Evolutionary conservation across 2,113 vertebrate species (phyloP).

Genomic region (Platycercus adscitus): DNA sequence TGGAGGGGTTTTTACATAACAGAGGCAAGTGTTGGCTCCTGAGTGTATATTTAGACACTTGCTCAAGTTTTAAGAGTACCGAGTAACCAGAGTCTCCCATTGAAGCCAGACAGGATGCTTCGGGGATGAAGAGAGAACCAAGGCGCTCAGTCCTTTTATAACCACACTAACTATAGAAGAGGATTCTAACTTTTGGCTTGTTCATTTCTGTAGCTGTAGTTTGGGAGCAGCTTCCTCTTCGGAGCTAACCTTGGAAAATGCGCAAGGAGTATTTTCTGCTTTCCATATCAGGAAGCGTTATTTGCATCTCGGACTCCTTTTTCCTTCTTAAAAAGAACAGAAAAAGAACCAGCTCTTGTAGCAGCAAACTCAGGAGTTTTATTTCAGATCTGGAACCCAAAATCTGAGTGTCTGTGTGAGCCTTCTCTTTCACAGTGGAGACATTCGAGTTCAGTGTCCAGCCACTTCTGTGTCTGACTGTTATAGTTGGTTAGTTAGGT

Average conservation of each 20-base stretch:
- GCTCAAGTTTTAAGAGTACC: background rate
- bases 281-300: background rate
- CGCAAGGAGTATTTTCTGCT: background rate
- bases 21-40: background rate
- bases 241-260: background rate
- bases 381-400: background rate
- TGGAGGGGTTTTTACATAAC: background rate
- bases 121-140: background rate
- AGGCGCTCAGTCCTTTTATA: background rate
- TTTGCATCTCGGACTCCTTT: background rate
- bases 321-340: background rate
- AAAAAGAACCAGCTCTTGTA: background rate
- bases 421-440: background rate
- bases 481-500: background rate
- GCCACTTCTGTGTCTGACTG: background rate
- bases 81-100: background rate
- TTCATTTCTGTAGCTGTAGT: background rate
- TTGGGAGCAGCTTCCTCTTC: background rate
- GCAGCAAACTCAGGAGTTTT: background rate
- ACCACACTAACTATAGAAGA: background rate
- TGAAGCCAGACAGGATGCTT: background rate
- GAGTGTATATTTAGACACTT: background rate
- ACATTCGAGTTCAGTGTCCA: background rate
- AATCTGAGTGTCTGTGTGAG: background rate
- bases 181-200: background rate